Evolutionary conservation across 2,888 invertebrate genomes (phyloP).

Genomic region (Antheraea yamamai): DNA sequence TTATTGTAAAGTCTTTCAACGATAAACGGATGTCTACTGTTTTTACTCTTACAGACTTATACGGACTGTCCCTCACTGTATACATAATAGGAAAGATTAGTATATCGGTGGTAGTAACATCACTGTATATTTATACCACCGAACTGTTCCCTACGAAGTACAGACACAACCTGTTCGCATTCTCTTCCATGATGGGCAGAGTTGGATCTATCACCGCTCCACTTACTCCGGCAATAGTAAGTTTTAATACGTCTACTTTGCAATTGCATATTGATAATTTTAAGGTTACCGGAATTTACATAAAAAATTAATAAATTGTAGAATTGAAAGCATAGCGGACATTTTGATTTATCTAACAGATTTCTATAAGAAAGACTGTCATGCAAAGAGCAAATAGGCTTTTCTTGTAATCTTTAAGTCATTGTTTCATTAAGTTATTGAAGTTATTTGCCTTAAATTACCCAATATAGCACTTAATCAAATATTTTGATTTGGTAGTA

Average conservation of each 20-base stretch:
- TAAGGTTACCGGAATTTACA: background rate
- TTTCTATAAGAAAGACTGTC: background rate
- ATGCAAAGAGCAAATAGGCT: too few species aligned
- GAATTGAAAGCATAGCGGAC: background rate
- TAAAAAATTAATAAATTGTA: background rate
- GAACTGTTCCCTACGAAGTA: slow-evolving; percentile 86
- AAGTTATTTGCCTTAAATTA: too few species aligned
- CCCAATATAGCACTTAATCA: too few species aligned
- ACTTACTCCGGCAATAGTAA: slow-evolving; percentile 84
- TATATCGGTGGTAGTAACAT: slow-evolving; percentile 80
- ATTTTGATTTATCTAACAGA: background rate
- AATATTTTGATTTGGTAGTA: too few species aligned
- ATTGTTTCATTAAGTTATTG: too few species aligned
- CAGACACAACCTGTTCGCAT: slow-evolving; percentile 83
- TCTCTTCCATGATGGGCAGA: slow-evolving; percentile 85
- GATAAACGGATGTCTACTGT: background rate
- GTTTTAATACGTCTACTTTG: slow-evolving; percentile 24
- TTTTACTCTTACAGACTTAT: slow-evolving; percentile 32
- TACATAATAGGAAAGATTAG: slow-evolving; percentile 83
- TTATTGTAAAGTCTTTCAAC: background rate
- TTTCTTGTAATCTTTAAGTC: too few species aligned
- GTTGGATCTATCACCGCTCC: slow-evolving; percentile 86
- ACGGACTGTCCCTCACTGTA: slow-evolving; percentile 59
- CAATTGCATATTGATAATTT: background rate
- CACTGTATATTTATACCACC: slow-evolving; percentile 82